Base-by-base conservation (phyloP, 2,888 invertebrate genomes). In the Meghimatium bilineatum region DNA sequence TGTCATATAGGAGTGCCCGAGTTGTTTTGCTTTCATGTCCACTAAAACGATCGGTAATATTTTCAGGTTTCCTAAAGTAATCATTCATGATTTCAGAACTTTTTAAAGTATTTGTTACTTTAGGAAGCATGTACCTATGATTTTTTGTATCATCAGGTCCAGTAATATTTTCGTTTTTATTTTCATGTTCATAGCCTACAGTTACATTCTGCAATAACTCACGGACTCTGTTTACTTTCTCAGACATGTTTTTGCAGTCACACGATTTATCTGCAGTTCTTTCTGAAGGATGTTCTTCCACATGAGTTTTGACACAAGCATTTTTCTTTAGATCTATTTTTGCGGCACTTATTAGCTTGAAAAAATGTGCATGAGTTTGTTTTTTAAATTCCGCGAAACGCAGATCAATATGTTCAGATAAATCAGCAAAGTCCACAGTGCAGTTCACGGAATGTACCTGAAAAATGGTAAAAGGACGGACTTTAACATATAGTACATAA, bases 391-490 rank as follows among this genome's bases (percentile, higher is more conserved):
- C 79, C 14, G 75, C 69, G 66, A 87, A 87, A 20, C 84, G 79
- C 29, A 60, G 29, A 67, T 87, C 87, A 17, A 87, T 77, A 3
- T 80, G 83, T 34, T 80, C 80, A 29, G 82, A 76, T n/a, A 87
- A 23, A 26, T 36, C 20, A 76, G 83, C 49, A 8, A 80, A 38
- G 44, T 85, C 82, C 3, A 84, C 63, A 20, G 83, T 72, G 44
- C 85, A 85, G 63, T 86, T 85, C 20, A 80, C 67, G 8, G 60
- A 36, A 60, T 81, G 67, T 49, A 32, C 1, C 78, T 77, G 75
- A 44, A 56, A 71, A 52, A 36, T 20, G 12, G 5, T 69, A n/a
- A 63, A 63, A 29, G 63, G n/a, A 6, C n/a, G n/a, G n/a, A n/a
- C n/a, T n/a, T n/a, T n/a, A n/a, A n/a, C n/a, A n/a, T n/a, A n/a